These are phyloP conservation scores for Gymnothorax reevesii DNA, from an alignment of 2,797 vertebrate species.

Conservation along the genomic window DNA sequence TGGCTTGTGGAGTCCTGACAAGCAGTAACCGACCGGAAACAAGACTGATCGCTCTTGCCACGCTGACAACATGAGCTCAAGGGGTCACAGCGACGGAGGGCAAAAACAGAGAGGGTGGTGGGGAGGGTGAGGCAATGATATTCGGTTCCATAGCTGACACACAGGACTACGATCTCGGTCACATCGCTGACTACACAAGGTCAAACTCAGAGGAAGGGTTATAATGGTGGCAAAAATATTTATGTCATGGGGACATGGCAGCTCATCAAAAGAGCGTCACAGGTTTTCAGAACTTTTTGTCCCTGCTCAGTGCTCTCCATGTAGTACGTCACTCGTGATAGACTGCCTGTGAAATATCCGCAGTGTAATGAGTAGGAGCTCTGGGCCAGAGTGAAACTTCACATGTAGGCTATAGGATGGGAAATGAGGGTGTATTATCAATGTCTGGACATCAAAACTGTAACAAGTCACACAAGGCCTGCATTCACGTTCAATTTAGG, in stretches of 20 bases:
- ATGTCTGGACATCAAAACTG: background rate
- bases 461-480: too few relatives aligned
- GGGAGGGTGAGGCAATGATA: background rate
- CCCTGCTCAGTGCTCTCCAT: too few relatives aligned
- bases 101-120: background rate
- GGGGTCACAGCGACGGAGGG: too few relatives aligned
- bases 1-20: too few relatives aligned
- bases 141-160: background rate
- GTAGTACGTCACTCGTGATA: too few relatives aligned
- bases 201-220: background rate
- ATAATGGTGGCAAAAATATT: background rate
- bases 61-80: too few relatives aligned
- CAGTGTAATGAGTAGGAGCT: too few relatives aligned
- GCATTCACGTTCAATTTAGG: too few relatives aligned
- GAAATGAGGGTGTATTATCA: background rate
- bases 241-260: background rate
- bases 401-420: background rate
- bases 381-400: background rate
- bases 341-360: too few relatives aligned
- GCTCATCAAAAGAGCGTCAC: background rate
- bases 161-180: background rate
- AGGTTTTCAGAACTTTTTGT: background rate
- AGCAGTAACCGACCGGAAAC: too few relatives aligned
- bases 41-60: too few relatives aligned
- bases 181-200: background rate